A percentile compares a stretch with the other conserved stretches of the same genome.
phyloP scores from a whole-genome alignment of 2,888 invertebrate genomes.

The Tachina grossa region DNA sequence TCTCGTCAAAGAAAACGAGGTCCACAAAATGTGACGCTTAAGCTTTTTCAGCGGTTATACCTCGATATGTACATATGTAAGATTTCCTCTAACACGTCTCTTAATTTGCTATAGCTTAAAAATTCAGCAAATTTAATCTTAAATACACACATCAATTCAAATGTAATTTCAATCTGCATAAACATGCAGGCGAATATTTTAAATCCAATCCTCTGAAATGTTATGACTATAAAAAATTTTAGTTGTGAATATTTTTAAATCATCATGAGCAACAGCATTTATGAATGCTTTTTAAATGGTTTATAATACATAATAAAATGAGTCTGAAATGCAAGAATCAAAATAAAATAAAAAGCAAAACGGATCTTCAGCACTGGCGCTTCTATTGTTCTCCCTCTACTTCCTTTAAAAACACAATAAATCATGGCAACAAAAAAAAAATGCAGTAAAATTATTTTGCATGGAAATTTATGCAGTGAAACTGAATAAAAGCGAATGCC shows the following conservation, averaged over 20 bases:
- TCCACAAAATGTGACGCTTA: too few relatives aligned
- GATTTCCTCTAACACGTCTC: too few relatives aligned
- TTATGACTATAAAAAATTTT: constrained; percentile 7
- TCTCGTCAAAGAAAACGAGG: too few relatives aligned
- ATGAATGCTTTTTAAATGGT: constrained; percentile 37
- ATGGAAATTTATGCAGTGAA: constrained; percentile 45
- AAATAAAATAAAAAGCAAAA: background rate
- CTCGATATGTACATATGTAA: too few relatives aligned
- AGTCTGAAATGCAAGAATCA: constrained; percentile 30
- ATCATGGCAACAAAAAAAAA: constrained; percentile 40
- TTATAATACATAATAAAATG: constrained; percentile 36
- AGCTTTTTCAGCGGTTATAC: too few relatives aligned
- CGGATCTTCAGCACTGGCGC: constrained; percentile 8
- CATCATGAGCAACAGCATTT: constrained; percentile 5
- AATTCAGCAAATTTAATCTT: background rate
- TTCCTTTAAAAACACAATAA: constrained; percentile 54
- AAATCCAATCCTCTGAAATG: background rate
- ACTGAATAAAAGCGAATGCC: constrained; percentile 30
- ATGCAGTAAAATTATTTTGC: constrained; percentile 26
- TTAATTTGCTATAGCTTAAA: too few relatives aligned
- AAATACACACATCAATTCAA: background rate
- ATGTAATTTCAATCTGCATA: constrained; percentile 5
- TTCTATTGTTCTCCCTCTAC: constrained; percentile 16
- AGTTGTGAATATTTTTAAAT: constrained; percentile 16
- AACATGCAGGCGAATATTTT: background rate